Conservation (phyloP, 2,113 vertebrate species). For the Gasterosteus nipponicus region DNA sequence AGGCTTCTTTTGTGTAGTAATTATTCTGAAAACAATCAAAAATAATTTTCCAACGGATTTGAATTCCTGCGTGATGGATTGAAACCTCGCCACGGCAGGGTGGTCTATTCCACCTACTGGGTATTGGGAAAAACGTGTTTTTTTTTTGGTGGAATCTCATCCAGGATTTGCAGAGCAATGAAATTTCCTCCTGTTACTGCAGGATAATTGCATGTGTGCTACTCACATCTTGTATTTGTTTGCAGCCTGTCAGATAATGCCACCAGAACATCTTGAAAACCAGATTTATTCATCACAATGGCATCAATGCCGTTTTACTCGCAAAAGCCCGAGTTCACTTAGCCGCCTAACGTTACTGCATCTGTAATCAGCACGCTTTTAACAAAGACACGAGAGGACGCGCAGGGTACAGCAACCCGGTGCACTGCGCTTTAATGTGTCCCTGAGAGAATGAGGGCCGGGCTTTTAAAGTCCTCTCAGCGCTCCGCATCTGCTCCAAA, state of each 20-base stretch:
- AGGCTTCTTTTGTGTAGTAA: constrained; percentile 13
- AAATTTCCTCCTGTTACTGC: constrained; percentile 26
- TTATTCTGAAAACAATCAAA: constrained; percentile 53
- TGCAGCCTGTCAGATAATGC: constrained; percentile 34
- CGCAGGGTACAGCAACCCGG: constrained; percentile 33
- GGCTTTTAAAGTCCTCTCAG: constrained; percentile 71
- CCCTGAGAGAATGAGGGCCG: constrained; percentile 54
- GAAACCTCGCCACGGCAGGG: constrained; percentile 25
- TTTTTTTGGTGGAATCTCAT: constrained; percentile 34
- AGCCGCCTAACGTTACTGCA: constrained; percentile 39
- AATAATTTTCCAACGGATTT: constrained; percentile 37
- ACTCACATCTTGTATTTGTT: constrained; percentile 11
- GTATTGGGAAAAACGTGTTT: constrained; percentile 24
- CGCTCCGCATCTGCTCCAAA: constrained; percentile 44
- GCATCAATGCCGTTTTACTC: not conserved
- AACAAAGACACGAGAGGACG: constrained; percentile 58
- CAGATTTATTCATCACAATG: constrained; percentile 3
- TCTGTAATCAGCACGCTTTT: constrained; percentile 55
- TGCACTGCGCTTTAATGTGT: constrained; percentile 61
- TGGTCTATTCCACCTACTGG: constrained; percentile 43
- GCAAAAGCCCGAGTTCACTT: constrained; percentile 36
- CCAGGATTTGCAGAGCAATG: constrained; percentile 58
- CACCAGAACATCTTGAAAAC: constrained; percentile 21
- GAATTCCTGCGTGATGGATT: constrained; percentile 45
- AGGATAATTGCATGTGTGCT: constrained; percentile 35